Conservation (phyloP, 2,113 vertebrate genomes). For the Delphinus delphis region DNA sequence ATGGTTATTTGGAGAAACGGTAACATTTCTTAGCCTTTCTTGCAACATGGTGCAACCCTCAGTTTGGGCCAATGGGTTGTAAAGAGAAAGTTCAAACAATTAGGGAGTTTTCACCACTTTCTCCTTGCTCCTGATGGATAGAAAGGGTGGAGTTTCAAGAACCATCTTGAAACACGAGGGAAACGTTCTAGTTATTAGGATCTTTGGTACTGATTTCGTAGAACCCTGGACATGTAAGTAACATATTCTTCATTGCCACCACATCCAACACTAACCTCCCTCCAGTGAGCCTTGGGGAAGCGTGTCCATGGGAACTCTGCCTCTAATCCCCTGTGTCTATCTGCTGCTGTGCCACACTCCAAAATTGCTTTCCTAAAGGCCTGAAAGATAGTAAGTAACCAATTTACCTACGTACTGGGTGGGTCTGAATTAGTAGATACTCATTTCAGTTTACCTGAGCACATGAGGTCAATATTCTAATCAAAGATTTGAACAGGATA, state of each 20-base stretch:
- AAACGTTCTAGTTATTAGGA: neutral
- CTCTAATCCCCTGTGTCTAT: neutral
- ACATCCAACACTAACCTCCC: neutral
- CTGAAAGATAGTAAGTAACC: neutral
- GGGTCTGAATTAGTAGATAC: neutral
- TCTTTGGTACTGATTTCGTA: neutral
- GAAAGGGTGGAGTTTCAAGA: neutral
- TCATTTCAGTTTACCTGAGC: neutral
- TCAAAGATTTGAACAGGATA: conserved; percentile 2
- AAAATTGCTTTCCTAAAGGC: neutral
- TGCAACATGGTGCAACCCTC: neutral
- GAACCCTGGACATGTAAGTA: neutral
- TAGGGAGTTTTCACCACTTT: neutral
- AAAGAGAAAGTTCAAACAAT: neutral
- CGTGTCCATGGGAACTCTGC: neutral
- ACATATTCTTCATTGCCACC: neutral
- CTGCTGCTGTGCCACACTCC: neutral
- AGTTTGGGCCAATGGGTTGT: neutral
- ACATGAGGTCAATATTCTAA: neutral
- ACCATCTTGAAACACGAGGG: neutral
- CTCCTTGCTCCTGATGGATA: neutral
- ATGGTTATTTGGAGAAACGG: neutral
- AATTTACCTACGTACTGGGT: neutral
- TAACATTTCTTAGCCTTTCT: neutral
- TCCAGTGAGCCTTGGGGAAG: neutral